Conservation (phyloP, 2,113 vertebrate genomes). For the Felis catus region DNA sequence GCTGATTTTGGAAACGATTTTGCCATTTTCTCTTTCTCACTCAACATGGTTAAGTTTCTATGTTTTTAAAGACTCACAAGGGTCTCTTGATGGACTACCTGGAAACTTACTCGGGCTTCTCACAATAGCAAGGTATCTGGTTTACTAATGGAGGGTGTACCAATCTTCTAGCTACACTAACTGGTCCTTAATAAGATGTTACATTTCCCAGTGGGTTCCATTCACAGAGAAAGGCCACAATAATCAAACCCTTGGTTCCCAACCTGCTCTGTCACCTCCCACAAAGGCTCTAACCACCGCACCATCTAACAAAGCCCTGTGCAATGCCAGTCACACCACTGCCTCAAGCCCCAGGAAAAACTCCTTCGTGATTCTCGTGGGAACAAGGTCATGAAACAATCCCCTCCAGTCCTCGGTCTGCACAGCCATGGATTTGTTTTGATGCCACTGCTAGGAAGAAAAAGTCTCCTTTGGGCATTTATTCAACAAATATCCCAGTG, state of each 20-base stretch:
- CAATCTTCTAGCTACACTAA: neutral
- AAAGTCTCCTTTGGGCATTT: neutral
- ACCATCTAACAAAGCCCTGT: neutral
- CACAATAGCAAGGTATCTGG: neutral
- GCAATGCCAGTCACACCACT: neutral
- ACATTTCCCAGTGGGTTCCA: neutral
- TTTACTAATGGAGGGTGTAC: neutral
- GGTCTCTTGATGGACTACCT: neutral
- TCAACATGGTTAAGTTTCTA: neutral
- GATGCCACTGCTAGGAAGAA: neutral
- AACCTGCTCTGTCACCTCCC: constrained; percentile 6
- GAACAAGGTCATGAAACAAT: neutral
- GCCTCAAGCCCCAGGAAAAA: neutral
- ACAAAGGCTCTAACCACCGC: neutral
- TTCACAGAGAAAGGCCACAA: constrained; percentile 10
- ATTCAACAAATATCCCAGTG: neutral
- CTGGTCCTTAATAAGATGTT: neutral
- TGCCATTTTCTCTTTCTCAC: neutral
- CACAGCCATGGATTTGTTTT: neutral
- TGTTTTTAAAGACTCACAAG: neutral
- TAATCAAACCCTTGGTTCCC: constrained; percentile 10
- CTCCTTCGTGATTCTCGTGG: neutral
- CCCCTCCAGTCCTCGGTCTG: neutral
- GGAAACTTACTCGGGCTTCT: neutral
- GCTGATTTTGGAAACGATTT: neutral